Conservation (phyloP, 2,888 invertebrate genomes). For the Mythimna impura region DNA sequence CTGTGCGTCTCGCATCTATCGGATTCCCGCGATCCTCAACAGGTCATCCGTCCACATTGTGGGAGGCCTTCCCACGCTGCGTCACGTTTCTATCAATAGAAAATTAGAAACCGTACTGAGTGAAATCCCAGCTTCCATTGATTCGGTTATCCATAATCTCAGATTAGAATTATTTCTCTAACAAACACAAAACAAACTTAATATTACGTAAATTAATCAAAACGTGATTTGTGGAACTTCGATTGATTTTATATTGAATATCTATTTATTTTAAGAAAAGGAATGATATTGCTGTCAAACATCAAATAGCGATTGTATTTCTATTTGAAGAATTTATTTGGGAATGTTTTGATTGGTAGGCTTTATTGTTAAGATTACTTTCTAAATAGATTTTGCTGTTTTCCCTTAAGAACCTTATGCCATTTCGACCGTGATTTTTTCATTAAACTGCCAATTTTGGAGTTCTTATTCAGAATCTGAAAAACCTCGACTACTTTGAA, state of each 20-base stretch:
- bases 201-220: conserved; percentile 24
- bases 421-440: background rate
- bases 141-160: background rate
- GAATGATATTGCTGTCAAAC: conserved; percentile 19
- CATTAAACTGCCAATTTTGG: too few species aligned
- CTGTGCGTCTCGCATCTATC: too few species aligned
- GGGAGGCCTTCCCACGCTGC: too few species aligned
- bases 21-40: too few species aligned
- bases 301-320: conserved; percentile 23
- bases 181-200: conserved; percentile 9
- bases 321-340: conserved; percentile 7
- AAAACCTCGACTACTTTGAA: too few species aligned
- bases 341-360: conserved; percentile 8
- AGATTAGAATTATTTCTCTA: conserved; percentile 8
- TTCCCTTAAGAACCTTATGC: background rate
- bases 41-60: too few species aligned
- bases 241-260: conserved; percentile 29
- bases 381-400: conserved; percentile 24
- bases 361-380: conserved; percentile 21
- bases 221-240: conserved; percentile 13
- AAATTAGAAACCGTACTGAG: background rate
- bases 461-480: too few species aligned
- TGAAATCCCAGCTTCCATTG: background rate
- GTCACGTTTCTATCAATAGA: background rate
- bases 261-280: conserved; percentile 7